Conservation (phyloP, 2,113 vertebrate species). For the Lonchura striata region DNA sequence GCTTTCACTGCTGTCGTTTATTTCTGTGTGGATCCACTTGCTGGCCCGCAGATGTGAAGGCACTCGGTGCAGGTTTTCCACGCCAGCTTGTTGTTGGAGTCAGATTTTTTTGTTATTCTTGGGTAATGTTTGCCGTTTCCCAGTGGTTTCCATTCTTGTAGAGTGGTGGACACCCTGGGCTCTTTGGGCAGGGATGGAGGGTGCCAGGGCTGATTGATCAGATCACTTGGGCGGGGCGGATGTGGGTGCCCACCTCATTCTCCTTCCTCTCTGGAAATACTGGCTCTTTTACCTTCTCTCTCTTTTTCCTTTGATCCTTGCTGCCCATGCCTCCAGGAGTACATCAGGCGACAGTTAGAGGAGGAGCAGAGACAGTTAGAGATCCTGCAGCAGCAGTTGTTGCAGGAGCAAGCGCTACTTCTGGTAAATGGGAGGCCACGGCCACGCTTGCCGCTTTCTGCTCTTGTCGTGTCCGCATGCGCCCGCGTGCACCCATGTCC, state of each 20-base stretch:
- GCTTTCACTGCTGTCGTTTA: not conserved
- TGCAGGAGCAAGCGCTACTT: conserved; percentile 98
- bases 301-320: conserved; percentile 65
- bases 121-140: not conserved
- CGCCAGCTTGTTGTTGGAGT: not conserved
- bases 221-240: not conserved
- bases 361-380: conserved; percentile 99
- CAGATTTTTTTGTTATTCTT: not conserved
- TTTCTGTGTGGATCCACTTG: not conserved
- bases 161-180: not conserved
- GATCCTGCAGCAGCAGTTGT: conserved; percentile 98
- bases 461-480: not conserved
- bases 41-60: not conserved
- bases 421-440: conserved; percentile 86
- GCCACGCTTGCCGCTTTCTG: conserved; percentile 24
- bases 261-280: conserved; percentile 53
- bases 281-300: conserved; percentile 69
- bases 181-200: not conserved
- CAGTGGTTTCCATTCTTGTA: not conserved
- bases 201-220: not conserved
- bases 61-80: not conserved
- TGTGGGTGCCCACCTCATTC: not conserved
- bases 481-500: not conserved
- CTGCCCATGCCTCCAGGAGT: conserved; percentile 85
- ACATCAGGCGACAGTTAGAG: conserved; percentile 99